Conservation (phyloP, 2,113 vertebrate species). For the Ptyas mucosa region DNA sequence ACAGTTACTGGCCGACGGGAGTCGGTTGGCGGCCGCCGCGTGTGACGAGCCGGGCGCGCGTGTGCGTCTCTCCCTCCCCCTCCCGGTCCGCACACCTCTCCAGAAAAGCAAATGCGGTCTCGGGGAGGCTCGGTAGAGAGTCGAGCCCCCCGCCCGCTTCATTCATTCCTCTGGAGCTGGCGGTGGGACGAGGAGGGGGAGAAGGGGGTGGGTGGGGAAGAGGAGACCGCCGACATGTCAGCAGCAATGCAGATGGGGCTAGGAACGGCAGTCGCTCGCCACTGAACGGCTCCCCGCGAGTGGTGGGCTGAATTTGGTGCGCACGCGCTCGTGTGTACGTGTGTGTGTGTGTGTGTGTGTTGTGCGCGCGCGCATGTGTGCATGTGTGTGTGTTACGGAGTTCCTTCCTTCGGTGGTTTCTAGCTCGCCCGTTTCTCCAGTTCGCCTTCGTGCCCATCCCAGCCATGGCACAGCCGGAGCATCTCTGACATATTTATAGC, state of each 20-base stretch:
- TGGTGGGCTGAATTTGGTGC: constrained; percentile 50
- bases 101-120: constrained; percentile 50
- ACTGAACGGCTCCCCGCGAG: constrained; percentile 61
- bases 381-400: constrained; percentile 23
- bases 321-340: constrained; percentile 37
- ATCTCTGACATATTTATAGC: constrained; percentile 73
- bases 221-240: constrained; percentile 56
- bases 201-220: constrained; percentile 38
- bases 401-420: constrained; percentile 36
- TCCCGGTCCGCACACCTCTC: neutral
- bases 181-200: neutral
- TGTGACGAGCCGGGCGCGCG: constrained; percentile 24
- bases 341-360: constrained; percentile 2
- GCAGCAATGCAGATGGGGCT: constrained; percentile 73
- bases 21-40: neutral
- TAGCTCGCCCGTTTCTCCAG: constrained; percentile 58
- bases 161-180: constrained; percentile 34
- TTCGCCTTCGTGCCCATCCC: constrained; percentile 67
- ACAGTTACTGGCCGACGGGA: neutral
- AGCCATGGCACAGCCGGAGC: constrained; percentile 71
- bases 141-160: constrained; percentile 7
- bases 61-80: constrained; percentile 54
- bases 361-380: constrained; percentile 36
- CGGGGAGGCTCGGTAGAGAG: constrained; percentile 22
- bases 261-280: constrained; percentile 68